Base-by-base conservation (phyloP, 2,113 vertebrate species). In the Syngnathus scovelli region DNA sequence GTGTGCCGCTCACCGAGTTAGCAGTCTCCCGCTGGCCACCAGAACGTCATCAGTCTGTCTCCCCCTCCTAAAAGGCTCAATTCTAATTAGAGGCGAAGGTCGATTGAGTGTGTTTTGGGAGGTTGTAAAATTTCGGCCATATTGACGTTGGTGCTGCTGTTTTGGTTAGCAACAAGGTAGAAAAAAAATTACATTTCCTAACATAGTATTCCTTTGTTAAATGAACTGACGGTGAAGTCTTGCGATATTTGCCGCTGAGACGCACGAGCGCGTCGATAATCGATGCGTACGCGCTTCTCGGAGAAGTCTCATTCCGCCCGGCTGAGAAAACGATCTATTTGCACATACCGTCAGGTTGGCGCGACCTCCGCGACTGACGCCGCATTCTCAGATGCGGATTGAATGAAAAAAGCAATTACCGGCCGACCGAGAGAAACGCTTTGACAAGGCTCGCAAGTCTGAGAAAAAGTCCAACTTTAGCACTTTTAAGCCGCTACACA, bases 331-430 rank as follows among this genome's bases (percentile, higher is more conserved):
- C 8, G 21, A 23, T 55, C 21, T 55, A 27, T 55, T 55, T 4
- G 21, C 21, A 13, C 52, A 6, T 55, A 27, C 52, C n/a, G 52
- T 54, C 21, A 23, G 52, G 21, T 54, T 54, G 9, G 10, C 52
- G 5, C 52, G 21, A 54, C 52, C 52, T 55, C 52, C 21, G 52
- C 10, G 52, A 27, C 23, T 27, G 52, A 55, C 52, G 52, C 23
- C 52, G 52, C 52, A 13, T 27, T 27, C 52, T 27, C 21, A 55
- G 52, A 55, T 4, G 1, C 3, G 23, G 21, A 55, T 55, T 55
- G 52, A 55, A 55, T 55, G 23, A 55, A 27, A 49, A 54, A 55
- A 55, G 52, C 52, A 55, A 55, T 55, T 55, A 55, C 21, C 52
- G 12, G 21, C 52, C 52, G 12, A 23, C 21, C 3, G 52, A 23